These are phyloP conservation scores for Nomia melanderi DNA, from an alignment of 1,140 invertebrate genomes.

Conservation along the genomic window DNA sequence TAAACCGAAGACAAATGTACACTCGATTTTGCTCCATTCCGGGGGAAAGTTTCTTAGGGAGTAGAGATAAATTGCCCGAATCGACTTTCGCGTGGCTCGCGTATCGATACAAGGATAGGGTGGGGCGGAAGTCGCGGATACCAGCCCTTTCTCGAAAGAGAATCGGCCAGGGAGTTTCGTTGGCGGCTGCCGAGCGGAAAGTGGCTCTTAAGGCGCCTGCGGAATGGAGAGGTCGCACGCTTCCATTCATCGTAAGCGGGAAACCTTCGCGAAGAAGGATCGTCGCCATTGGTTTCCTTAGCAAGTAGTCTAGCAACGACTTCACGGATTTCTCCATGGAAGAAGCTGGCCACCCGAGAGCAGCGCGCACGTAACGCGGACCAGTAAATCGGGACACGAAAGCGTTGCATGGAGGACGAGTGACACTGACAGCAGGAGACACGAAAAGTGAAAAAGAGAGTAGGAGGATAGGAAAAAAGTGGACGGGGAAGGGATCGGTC, in stretches of 20 bases:
- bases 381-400: slow-evolving; percentile 27
- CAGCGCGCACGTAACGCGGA: background rate
- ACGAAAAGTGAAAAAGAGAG: slow-evolving; percentile 14
- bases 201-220: slow-evolving; percentile 38
- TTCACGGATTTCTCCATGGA: slow-evolving; percentile 19
- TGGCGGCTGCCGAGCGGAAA: slow-evolving; percentile 39
- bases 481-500: background rate
- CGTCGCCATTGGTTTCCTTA: slow-evolving; percentile 51
- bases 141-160: too few relatives aligned
- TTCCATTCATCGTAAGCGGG: slow-evolving; percentile 50
- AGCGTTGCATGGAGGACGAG: slow-evolving; percentile 7
- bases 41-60: background rate
- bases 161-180: slow-evolving; percentile 29
- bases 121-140: too few relatives aligned
- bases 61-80: slow-evolving; percentile 19
- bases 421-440: background rate
- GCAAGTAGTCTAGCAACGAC: slow-evolving; percentile 25
- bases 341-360: background rate
- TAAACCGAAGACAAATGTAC: slow-evolving; percentile 25
- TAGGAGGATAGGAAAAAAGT: background rate
- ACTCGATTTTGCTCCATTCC: background rate
- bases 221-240: slow-evolving; percentile 40
- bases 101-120: background rate
- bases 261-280: slow-evolving; percentile 31
- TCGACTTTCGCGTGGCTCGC: background rate